Base-by-base conservation (phyloP, 1,140 invertebrate genomes). In the Ditylenchus dipsaci region DNA sequence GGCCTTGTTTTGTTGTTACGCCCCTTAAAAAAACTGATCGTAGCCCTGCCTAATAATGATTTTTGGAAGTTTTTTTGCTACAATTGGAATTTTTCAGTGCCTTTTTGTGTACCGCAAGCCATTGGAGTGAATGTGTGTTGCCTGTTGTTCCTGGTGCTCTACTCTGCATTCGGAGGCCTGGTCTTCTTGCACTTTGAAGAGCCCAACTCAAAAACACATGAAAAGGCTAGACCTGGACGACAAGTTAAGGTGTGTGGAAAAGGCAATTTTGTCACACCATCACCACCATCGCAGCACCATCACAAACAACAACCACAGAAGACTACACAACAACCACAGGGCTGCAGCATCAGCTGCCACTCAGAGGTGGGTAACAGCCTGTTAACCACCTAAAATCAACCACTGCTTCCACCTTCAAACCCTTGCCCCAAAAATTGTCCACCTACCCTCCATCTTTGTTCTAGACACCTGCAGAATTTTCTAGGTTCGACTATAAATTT, bases 151-250 rank as follows among this genome's bases (percentile, higher is more conserved):
- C 73, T 79, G 21, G 43, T 81, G 15, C 38, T 72, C 47, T 79
- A 79, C 69, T 69, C 75, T 9, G 53, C 73, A 27, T 62, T 81
- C 21, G 77, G 77, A 13, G 79, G 71, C 29, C 72, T 79, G 42
- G 63, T 79, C 30, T 79, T 79, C 56, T 62, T 79, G 11, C 67
- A 79, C 59, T 80, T 79, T 49, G 77, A 79, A 63, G 59, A 75
- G 33, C 61, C 59, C 13, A 67, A 70, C 38, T 67, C 66, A 21
- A 49, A n/a, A 72, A 64, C 69, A 66, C 38, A 56, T 56, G 33
- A 68, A 71, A 43, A 62, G 67, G 30, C 68, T 69, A 30, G 71
- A 82, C 11, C 62, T 68, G 15, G 23, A 69, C 19, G 61, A 67
- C 9, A 76, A 71, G 65, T 33, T 68, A 21, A 15, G 63, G 33